phyloP scores from a whole-genome alignment of 2,113 vertebrate species.

The Embiotoca jacksoni region DNA sequence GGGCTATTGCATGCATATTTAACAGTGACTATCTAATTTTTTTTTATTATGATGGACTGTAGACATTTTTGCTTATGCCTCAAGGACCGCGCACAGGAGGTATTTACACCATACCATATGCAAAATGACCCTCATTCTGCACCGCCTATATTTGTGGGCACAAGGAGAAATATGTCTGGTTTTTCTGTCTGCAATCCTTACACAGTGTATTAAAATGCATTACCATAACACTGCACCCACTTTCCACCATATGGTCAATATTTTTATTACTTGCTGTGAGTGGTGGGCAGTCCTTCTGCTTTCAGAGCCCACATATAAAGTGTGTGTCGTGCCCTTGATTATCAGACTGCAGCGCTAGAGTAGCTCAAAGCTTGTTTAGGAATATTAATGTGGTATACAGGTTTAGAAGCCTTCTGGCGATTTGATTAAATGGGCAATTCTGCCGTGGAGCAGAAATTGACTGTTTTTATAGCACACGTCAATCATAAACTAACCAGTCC shows the following conservation, averaged over 20 bases:
- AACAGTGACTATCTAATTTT: background rate
- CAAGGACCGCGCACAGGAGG: background rate
- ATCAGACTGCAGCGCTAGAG: conserved; percentile 13
- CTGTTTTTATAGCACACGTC: conserved; percentile 5
- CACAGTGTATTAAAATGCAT: conserved; percentile 49
- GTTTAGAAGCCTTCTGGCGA: background rate
- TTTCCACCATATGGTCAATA: conserved; percentile 60
- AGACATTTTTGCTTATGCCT: background rate
- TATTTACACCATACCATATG: conserved; percentile 12
- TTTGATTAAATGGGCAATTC: conserved; percentile 16
- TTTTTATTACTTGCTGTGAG: conserved; percentile 45
- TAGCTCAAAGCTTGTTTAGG: conserved; percentile 42
- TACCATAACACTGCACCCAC: conserved; percentile 46
- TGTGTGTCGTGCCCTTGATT: conserved; percentile 51
- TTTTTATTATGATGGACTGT: conserved; percentile 12
- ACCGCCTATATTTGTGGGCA: conserved; percentile 10
- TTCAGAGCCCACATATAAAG: conserved; percentile 44
- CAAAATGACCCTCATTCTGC: conserved; percentile 18
- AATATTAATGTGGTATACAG: conserved; percentile 49
- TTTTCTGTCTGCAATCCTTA: conserved; percentile 15
- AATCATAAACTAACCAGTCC: conserved; percentile 12
- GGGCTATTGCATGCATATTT: background rate
- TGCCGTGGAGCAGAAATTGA: background rate
- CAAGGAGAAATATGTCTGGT: conserved; percentile 25
- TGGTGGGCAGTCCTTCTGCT: conserved; percentile 43